Evolutionary conservation across 1,140 invertebrate genomes (phyloP), one percentile per base, ranked within the genome.

Genomic region (Macrotrachela quadricornifera): DNA sequence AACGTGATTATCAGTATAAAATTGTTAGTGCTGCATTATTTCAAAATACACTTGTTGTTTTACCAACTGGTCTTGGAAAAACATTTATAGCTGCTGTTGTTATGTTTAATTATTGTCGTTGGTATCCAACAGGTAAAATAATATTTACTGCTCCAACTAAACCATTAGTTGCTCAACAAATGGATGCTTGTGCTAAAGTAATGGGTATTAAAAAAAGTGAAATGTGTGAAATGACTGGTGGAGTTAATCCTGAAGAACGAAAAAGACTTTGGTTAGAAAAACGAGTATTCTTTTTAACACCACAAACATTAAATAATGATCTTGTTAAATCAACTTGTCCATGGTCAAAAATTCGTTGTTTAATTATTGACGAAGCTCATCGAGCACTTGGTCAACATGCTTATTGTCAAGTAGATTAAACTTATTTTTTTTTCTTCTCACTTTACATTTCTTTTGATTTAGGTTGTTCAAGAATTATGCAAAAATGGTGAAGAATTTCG

Each of bases 1-100:
- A 83, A 2, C 68, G 88, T 53, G 76, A 85, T 45, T 94, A 95
- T 67, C 88, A 94, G 62, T 83, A 76, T 63, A 78, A 78, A 63
- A 92, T 94, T 59, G 80, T 85, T 4, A 69, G 80, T 62, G 70
- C 78, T 50, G 77, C 81, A 15, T 70, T 95, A 37, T 81, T 79
- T 61, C 77, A 80, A 57, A 95, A 95, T 64, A 92, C 87, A 0
- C 68, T 95, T 61, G 85, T 94, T 59, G 77, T 77, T 63, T 68
- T 80, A 43, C 80, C 80, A 11, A 82, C 80, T 59, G 79, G 79
- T 15, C 71, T 92, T 57, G 88, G 88, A 30, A 95, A 95, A 69
- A 94, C 88, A 4, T 92, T 94, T 59, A 88, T 94, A 61, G 87
- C 87, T 42, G 83, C 87, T 42, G 88, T 94, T 1, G 77, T 92